Evolutionary conservation across 1,140 invertebrate genomes (phyloP), one percentile per base, ranked within the genome.

Genomic region (Caerostris extrusa): DNA sequence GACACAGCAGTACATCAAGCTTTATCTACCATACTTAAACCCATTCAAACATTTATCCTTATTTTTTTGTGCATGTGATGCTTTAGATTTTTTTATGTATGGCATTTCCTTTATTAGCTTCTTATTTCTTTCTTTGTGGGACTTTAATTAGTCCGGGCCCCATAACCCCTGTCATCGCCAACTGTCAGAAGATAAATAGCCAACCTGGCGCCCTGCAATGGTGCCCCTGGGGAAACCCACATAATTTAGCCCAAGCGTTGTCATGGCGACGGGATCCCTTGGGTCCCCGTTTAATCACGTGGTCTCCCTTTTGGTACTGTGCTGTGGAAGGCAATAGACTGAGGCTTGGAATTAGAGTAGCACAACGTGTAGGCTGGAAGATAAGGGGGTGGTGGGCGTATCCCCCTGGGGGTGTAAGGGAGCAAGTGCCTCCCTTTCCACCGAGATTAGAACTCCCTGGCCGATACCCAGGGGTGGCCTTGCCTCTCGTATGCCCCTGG

Each of bases 221-320:
- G 12, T 14, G 53, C 81, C 91, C 60, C 12, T 14, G 56, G 85
- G 91, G 19, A 71, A 58, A 55, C 83, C 83, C 77, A 92, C 81
- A 92, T 92, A 92, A 85, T 92, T 92, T 90, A 64, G 89, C 89
- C 90, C 77, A 83, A 82, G 71, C 91, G 83, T 83, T 50, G 91
- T 87, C 91, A 93, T 93, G 56, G 82, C 91, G 71, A 93, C 91
- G 19, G 19, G 60, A n/a, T 77, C 91, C 83, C 91, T 17, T 5
- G 83, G 83, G 91, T 34, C 82, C 19, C 56, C 83, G 82, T 93
- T 93, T 93, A 93, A 93, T 93, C 91, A 93, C 91, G 91, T 93
- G 91, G 91, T 86, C 82, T 93, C 91, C 91, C 91, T 86, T 87
- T 58, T 87, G 82, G 91, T 91, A 57, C 90, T 85, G 71, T 85